Evolutionary conservation across 2,797 vertebrate genomes (phyloP).

Genomic region (Pogoniulus pusillus): DNA sequence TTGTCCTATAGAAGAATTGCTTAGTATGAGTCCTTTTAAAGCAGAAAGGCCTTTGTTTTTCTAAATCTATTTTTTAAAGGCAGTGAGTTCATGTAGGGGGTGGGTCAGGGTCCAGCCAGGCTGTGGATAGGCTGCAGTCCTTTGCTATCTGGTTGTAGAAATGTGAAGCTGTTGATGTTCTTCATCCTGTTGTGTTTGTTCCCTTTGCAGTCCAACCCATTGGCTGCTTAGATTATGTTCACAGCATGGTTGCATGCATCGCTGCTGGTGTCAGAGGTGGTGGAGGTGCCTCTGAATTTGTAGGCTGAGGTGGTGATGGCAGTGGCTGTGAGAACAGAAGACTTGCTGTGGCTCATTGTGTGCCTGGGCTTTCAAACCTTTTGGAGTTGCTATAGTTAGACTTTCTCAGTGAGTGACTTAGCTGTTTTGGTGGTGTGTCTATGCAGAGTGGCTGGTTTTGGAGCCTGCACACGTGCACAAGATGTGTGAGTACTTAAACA

Average conservation of each 20-base stretch:
- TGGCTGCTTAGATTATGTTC: neutral
- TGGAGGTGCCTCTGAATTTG: neutral
- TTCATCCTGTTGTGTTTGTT: fast-evolving
- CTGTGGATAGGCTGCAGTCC: neutral
- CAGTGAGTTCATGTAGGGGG: neutral
- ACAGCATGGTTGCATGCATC: neutral
- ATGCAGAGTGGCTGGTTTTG: neutral
- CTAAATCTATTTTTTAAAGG: neutral
- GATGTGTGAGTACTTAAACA: neutral
- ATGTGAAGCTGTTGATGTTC: neutral
- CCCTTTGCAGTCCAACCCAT: neutral
- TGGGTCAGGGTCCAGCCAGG: neutral
- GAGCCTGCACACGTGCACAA: neutral
- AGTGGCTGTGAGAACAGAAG: neutral
- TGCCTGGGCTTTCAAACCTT: neutral
- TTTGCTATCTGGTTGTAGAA: neutral
- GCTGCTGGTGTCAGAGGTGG: neutral
- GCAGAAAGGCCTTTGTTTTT: neutral
- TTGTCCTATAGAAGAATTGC: neutral
- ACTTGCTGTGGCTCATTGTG: neutral
- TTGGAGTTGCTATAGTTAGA: neutral
- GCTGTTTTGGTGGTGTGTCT: neutral
- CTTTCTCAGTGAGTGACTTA: fast-evolving
- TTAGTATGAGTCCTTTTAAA: neutral
- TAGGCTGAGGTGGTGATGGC: neutral